These are phyloP conservation scores for Drosophila tani DNA, from an alignment of 1,140 invertebrate genomes.

Conservation along the genomic window DNA sequence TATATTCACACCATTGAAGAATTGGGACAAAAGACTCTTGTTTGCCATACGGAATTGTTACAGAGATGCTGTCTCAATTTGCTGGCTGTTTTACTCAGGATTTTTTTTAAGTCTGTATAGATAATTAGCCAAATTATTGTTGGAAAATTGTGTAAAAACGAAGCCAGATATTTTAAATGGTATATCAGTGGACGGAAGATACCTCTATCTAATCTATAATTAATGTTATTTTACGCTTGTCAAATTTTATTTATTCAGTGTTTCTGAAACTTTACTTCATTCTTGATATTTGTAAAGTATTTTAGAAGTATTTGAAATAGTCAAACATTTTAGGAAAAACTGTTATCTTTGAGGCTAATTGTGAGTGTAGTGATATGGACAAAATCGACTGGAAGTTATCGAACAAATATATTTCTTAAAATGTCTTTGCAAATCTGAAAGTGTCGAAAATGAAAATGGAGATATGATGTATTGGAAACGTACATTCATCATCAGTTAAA, in stretches of 20 bases:
- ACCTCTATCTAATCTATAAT: too few relatives aligned
- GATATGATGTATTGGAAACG: slow-evolving; percentile 31
- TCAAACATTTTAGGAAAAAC: too few relatives aligned
- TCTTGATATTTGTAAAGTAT: too few relatives aligned
- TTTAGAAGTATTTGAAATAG: too few relatives aligned
- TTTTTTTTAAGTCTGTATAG: too few relatives aligned
- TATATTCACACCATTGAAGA: slow-evolving; percentile 51
- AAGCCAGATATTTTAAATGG: too few relatives aligned
- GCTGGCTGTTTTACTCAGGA: not conserved
- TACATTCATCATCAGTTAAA: slow-evolving; percentile 84
- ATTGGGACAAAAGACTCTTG: not conserved
- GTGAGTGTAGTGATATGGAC: too few relatives aligned
- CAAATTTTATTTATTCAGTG: not conserved
- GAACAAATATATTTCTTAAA: not conserved
- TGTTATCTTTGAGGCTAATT: too few relatives aligned
- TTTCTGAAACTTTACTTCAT: too few relatives aligned
- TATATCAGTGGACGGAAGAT: too few relatives aligned
- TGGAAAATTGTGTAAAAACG: too few relatives aligned
- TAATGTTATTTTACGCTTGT: not conserved
- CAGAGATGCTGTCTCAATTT: slow-evolving; percentile 2
- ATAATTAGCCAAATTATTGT: not conserved
- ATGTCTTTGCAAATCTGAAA: not conserved
- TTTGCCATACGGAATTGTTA: not conserved
- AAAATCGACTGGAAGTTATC: too few relatives aligned
- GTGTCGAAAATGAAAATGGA: not conserved